Base-by-base conservation (phyloP, 1,140 invertebrate species). In the Trissolcus basalis region DNA sequence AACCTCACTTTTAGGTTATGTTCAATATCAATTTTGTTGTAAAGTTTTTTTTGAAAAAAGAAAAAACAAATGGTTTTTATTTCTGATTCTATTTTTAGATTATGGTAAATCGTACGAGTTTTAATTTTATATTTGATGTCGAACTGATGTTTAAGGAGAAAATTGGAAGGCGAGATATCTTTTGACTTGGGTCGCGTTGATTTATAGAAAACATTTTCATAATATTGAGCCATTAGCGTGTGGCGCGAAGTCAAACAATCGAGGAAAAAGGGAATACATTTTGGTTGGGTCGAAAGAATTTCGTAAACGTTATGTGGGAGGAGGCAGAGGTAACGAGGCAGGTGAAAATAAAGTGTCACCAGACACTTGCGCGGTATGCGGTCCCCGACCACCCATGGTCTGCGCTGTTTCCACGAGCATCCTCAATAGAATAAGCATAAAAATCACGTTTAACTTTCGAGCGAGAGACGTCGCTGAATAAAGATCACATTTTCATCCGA, bases 321-420 rank as follows among this genome's bases (percentile, higher is more conserved):
- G 59, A 69, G 59, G 69, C 12, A 27, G 19, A 54, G 60, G 49
- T 41, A 53, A 63, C 32, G 53, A 67, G 73, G 63, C 75, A 78
- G 69, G 75, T 72, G 75, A 72, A 73, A 78, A 78, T 78, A 78
- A 78, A 72, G 69, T 78, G 75, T 78, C 75, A 73, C 75, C 69
- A 72, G 69, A 78, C 75, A 78, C 69, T 72, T 72, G 70, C 75
- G 64, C 75, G 16, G 64, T 50, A 78, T 73, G 75, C 64, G 72
- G 65, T 75, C 72, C 13, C 10, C 51, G 75, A 53, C 75, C 75
- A 78, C 75, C 75, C 75, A 78, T 78, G 69, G 69, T 63, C 58
- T 44, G 41, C 49, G 75, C 32, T 64, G 27, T 75, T 69, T 64
- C 47, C 72, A 63, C 53, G 36, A 48, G 63, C 11, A 56, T 61